phyloP scores from a whole-genome alignment of 92 coral and sea anemone genomes.

The Epizoanthus illoricatus region DNA sequence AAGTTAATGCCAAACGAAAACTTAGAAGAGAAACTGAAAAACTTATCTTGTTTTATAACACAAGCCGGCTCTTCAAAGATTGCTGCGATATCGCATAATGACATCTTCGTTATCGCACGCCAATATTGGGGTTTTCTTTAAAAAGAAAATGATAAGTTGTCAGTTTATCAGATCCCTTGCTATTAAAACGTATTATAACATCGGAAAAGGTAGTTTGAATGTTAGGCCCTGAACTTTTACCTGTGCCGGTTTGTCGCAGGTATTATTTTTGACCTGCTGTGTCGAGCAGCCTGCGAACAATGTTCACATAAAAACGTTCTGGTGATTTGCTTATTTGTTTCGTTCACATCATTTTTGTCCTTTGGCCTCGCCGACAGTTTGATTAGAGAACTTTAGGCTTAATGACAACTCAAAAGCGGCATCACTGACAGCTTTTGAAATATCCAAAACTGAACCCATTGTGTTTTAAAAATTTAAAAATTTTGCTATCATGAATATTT shows the following conservation, averaged over 20 bases:
- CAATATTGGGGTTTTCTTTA: neutral
- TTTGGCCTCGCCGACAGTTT: neutral
- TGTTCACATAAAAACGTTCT: neutral
- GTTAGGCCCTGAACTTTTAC: neutral
- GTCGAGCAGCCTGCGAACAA: neutral
- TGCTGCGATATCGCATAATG: neutral
- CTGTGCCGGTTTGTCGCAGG: constrained; percentile 19
- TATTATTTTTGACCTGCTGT: neutral
- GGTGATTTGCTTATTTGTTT: neutral
- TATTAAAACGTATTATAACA: constrained; percentile 6
- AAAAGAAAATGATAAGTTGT: neutral
- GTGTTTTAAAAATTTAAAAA: neutral
- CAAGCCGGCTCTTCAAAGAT: neutral
- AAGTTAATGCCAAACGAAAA: constrained; percentile 5
- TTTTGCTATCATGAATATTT: neutral
- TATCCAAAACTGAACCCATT: neutral
- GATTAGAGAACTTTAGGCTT: neutral
- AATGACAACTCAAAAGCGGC: constrained; percentile 7
- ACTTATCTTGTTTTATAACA: neutral
- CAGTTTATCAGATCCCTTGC: constrained; percentile 17
- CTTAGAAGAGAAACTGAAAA: neutral
- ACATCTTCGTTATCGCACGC: neutral
- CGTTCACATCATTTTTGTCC: neutral
- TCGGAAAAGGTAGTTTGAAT: neutral
- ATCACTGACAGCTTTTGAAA: neutral